Evolutionary conservation across 92 coral and sea anemone genomes (phyloP), one percentile per base, ranked within the genome.

Genomic region (Parazoanthus swiftii): DNA sequence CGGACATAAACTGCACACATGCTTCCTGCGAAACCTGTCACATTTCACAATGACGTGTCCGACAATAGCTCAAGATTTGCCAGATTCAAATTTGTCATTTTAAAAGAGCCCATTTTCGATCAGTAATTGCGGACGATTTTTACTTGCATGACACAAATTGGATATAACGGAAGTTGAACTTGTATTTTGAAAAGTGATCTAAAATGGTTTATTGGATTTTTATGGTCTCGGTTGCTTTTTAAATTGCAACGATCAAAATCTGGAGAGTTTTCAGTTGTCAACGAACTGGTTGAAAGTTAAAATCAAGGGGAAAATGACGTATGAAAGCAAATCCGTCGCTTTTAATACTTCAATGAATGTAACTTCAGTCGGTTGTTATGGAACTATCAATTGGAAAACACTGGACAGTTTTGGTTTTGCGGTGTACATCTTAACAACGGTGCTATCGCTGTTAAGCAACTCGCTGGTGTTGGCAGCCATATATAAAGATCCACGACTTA

Each of bases 381-480:
- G 42, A 3, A 8, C 16, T 5, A 50, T 79, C n/a, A 33, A 79
- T 79, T 79, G 82, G 82, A 44, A 51, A 18, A 54, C 42, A n/a
- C 18, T 79, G 26, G 66, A 79, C 82, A 79, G 20, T 23, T 79
- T 79, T 44, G 37, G 39, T 3, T 79, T 79, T 26, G 23, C 37
- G 2, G n/a, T 44, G 67, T 79, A 79, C 21, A 79, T 79, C 18
- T 0, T 29, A 1, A 79, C 82, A 50, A 50, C 82, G 33, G 36
- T 51, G 6, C 39, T 79, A 11, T 79, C 82, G 13, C 43, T 79
- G 36, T 21, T 79, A 9, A 51, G 82, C 37, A 79, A 79, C 33
- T 23, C 82, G 42, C 82, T 79, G 3, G 65, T 79, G 3, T 16
- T 79, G 36, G 82, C 82, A n/a, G 33, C 38, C 66, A 79, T 79